Percentiles rank a stretch among this genome's conserved stretches.
phyloP scores from a whole-genome alignment of 2,113 vertebrate genomes.

The Odocoileus hemionus region DNA sequence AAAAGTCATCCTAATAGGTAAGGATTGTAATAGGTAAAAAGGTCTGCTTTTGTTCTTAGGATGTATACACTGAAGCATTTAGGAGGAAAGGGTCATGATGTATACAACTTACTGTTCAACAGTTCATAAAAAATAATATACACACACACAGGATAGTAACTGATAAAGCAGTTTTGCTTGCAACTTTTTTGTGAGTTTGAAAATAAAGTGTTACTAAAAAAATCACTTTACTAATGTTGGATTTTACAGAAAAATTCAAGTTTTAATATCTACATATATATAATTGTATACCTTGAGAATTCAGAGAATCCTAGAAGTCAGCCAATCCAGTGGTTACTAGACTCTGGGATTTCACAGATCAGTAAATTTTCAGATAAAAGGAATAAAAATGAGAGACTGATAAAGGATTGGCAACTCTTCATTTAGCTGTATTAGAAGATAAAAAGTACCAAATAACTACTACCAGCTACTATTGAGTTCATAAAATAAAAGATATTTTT shows the following conservation, averaged over 20 bases:
- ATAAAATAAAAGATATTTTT: constrained; percentile 4
- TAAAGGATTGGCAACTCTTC: background rate
- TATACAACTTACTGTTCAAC: background rate
- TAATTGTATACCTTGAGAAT: background rate
- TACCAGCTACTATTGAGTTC: background rate
- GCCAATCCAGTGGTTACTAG: background rate
- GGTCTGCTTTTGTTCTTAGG: background rate
- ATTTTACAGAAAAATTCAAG: background rate
- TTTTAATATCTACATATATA: background rate
- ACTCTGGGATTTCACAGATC: background rate
- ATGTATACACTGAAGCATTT: background rate
- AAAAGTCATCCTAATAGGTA: background rate
- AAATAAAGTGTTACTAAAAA: background rate
- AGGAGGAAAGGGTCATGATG: background rate
- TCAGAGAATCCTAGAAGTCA: background rate
- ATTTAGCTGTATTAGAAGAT: background rate
- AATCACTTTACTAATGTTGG: background rate
- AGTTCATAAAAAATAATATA: background rate
- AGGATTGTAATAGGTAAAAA: background rate
- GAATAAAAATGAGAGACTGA: background rate
- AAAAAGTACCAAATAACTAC: background rate
- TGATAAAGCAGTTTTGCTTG: background rate
- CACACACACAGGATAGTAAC: background rate
- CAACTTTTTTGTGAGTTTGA: background rate
- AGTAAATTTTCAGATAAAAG: background rate